phyloP scores from a whole-genome alignment of 2,888 invertebrate species.

The Drosophila kuntzei region DNA sequence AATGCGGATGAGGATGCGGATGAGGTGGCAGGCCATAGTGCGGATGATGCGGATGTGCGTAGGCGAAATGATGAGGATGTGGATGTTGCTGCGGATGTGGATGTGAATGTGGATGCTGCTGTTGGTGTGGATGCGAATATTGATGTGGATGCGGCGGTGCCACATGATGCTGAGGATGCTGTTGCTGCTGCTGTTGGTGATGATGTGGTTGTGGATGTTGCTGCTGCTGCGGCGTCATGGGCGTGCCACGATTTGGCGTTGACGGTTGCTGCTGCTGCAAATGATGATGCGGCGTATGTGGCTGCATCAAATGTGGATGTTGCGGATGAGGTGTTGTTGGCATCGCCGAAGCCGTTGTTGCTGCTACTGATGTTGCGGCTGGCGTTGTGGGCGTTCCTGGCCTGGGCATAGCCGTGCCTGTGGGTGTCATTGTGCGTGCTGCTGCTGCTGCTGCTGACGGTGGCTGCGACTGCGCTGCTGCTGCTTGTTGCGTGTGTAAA shows the following conservation, averaged over 20 bases:
- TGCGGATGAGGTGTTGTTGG: slow-evolving; percentile 53
- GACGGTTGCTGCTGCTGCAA: slow-evolving; percentile 54
- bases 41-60: slow-evolving; percentile 45
- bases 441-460: slow-evolving; percentile 27
- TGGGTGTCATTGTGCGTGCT: slow-evolving; percentile 45
- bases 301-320: slow-evolving; percentile 50
- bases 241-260: slow-evolving; percentile 59
- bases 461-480: slow-evolving; percentile 46
- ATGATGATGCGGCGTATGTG: slow-evolving; percentile 61
- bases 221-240: slow-evolving; percentile 38
- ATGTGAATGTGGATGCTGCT: slow-evolving; percentile 59
- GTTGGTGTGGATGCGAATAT: slow-evolving; percentile 60
- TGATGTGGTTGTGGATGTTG: slow-evolving; percentile 46
- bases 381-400: slow-evolving; percentile 67
- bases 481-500: slow-evolving; percentile 50
- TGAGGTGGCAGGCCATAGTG: slow-evolving; percentile 39
- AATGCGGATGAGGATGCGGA: slow-evolving; percentile 56
- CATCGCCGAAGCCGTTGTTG: slow-evolving; percentile 24
- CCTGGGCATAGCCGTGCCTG: slow-evolving; percentile 40
- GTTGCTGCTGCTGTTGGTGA: slow-evolving; percentile 60
- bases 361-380: slow-evolving; percentile 17
- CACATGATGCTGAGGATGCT: slow-evolving; percentile 33
- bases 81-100: slow-evolving; percentile 35
- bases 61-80: slow-evolving; percentile 30
- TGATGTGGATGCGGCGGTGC: slow-evolving; percentile 50